These are phyloP conservation scores for Lates calcarifer DNA, from an alignment of 2,113 vertebrate species.

Conservation along the genomic window DNA sequence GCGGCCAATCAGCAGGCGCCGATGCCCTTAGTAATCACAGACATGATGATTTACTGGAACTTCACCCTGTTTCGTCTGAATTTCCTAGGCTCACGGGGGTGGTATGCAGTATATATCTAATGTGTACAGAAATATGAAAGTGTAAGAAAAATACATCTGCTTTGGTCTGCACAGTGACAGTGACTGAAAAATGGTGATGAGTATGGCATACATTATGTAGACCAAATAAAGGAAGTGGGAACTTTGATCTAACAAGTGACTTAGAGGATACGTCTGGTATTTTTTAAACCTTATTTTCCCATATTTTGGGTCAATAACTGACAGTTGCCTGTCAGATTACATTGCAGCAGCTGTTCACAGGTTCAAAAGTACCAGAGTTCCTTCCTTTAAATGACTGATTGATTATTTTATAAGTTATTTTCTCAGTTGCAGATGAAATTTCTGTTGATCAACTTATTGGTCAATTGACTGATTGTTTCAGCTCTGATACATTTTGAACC, in stretches of 20 bases:
- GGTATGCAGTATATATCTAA: background rate
- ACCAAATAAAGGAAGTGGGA: too few relatives aligned
- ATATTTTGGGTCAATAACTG: too few relatives aligned
- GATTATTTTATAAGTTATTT: too few relatives aligned
- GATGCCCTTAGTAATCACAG: conserved; percentile 59
- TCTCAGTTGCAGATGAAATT: background rate
- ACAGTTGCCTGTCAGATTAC: too few relatives aligned
- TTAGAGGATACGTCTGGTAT: too few relatives aligned
- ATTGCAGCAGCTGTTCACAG: too few relatives aligned
- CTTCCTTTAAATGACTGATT: too few relatives aligned
- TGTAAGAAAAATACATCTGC: background rate
- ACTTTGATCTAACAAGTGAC: too few relatives aligned
- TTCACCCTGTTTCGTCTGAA: conserved; percentile 39
- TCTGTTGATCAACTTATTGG: background rate
- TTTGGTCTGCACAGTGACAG: background rate
- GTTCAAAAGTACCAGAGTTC: too few relatives aligned
- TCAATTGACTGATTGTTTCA: background rate
- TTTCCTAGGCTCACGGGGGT: conserved; percentile 8
- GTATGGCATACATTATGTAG: too few relatives aligned
- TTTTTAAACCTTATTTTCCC: too few relatives aligned
- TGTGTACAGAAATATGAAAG: background rate
- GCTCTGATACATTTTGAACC: background rate
- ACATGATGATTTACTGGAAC: conserved; percentile 75
- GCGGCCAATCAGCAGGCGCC: conserved; percentile 74
- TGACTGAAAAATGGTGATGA: background rate